Conservation (phyloP, 92 coral and sea anemone genomes). For the Umimayanthus chanpuru region DNA sequence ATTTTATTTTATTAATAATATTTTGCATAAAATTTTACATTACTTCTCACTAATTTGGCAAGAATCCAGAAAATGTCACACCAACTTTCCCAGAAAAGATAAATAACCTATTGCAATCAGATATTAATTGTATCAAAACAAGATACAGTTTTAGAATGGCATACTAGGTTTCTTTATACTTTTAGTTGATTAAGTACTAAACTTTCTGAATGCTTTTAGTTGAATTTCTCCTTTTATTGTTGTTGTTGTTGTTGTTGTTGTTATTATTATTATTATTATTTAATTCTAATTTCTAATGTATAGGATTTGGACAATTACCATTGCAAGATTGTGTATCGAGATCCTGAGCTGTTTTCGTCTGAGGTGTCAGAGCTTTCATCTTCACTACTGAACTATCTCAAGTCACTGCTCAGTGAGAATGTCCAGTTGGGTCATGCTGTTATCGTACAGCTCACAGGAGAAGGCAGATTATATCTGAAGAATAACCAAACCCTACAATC, state of each 20-base stretch:
- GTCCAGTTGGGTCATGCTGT: slow-evolving; percentile 84
- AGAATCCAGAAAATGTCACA: too few relatives aligned
- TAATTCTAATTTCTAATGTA: not conserved
- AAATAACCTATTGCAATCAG: too few relatives aligned
- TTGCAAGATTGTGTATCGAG: slow-evolving; percentile 79
- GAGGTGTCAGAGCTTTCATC: slow-evolving; percentile 74
- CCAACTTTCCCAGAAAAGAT: too few relatives aligned
- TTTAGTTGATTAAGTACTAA: too few relatives aligned
- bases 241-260: too few relatives aligned
- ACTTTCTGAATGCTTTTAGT: too few relatives aligned
- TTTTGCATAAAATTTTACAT: too few relatives aligned
- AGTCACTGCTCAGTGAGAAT: slow-evolving; percentile 67
- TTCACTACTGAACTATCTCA: slow-evolving; percentile 62
- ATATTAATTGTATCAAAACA: too few relatives aligned
- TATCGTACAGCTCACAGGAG: slow-evolving; percentile 68
- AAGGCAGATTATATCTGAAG: slow-evolving; percentile 63
- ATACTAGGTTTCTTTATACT: too few relatives aligned
- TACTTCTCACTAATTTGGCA: too few relatives aligned
- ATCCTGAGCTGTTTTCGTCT: slow-evolving; percentile 59
- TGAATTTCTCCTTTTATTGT: not conserved
- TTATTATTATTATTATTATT: not conserved
- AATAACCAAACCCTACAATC: slow-evolving; percentile 79
- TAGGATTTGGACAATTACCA: slow-evolving; percentile 95
- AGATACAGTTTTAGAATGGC: too few relatives aligned
- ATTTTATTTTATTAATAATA: too few relatives aligned